Percentiles rank a stretch among this genome's conserved stretches.
phyloP scores from a whole-genome alignment of 2,797 vertebrate genomes.

The Psittacula echo region DNA sequence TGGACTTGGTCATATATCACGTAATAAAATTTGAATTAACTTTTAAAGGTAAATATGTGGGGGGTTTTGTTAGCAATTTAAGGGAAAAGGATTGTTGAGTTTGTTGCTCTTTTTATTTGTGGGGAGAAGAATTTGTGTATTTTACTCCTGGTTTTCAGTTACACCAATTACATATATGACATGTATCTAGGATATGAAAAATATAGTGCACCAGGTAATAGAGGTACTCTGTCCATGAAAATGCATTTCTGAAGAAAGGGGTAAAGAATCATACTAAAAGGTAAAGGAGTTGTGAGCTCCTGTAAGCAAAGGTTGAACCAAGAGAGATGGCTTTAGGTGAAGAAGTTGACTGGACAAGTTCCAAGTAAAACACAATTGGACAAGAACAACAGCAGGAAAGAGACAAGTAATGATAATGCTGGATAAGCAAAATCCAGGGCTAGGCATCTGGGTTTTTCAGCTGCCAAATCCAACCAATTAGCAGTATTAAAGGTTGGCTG shows the following conservation, averaged over 20 bases:
- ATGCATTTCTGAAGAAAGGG: not conserved
- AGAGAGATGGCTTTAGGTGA: not conserved
- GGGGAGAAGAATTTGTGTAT: not conserved
- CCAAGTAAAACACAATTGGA: not conserved
- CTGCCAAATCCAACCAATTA: slow-evolving; percentile 11
- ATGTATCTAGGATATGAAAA: not conserved
- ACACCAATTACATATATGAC: not conserved
- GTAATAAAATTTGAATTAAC: not conserved
- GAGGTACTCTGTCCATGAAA: not conserved
- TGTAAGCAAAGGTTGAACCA: not conserved
- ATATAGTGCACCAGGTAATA: not conserved
- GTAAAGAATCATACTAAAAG: not conserved
- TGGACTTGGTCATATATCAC: not conserved
- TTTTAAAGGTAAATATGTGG: not conserved
- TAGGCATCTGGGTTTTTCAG: not conserved
- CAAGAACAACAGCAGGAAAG: not conserved
- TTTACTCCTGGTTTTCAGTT: not conserved
- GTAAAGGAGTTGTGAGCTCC: not conserved
- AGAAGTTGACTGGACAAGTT: not conserved
- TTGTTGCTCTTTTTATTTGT: not conserved
- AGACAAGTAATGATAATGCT: not conserved
- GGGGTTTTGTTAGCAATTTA: not conserved
- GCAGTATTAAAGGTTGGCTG: not conserved
- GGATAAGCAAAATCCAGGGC: not conserved
- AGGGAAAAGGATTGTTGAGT: not conserved